A percentile compares a stretch with the other conserved stretches of the same genome.
phyloP scores from a whole-genome alignment of 2,888 invertebrate genomes.

The Hoplodrina blanda region DNA sequence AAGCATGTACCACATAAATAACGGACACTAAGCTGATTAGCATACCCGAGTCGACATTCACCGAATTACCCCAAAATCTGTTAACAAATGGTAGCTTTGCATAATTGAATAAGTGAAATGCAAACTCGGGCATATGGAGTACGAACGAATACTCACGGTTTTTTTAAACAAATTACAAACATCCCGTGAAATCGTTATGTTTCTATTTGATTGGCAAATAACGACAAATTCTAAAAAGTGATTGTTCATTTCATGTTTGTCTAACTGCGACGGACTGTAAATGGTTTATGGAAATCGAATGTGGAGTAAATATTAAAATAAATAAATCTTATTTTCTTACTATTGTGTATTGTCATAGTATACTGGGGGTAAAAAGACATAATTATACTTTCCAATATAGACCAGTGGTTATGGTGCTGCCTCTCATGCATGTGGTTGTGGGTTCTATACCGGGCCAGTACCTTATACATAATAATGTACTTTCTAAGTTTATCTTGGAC shows the following conservation, averaged over 20 bases:
- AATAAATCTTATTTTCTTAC: too few relatives aligned
- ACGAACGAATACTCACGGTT: conserved; percentile 65
- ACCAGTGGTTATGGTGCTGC: too few relatives aligned
- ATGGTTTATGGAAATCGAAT: conserved; percentile 30
- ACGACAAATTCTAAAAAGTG: conserved; percentile 52
- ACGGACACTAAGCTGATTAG: conserved; percentile 88
- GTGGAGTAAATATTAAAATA: conserved; percentile 5
- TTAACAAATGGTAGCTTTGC: conserved; percentile 89
- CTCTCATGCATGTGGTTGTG: too few relatives aligned
- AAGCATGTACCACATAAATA: conserved; percentile 86
- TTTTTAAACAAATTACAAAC: conserved; percentile 67
- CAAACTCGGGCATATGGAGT: conserved; percentile 81
- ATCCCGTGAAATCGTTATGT: conserved; percentile 52
- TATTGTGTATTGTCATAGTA: too few relatives aligned
- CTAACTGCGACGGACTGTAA: conserved; percentile 40
- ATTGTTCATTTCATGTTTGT: conserved; percentile 59
- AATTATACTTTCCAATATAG: too few relatives aligned
- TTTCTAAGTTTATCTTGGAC: too few relatives aligned
- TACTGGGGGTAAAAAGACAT: too few relatives aligned
- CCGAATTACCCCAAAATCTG: conserved; percentile 88
- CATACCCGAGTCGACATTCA: conserved; percentile 86
- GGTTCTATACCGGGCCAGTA: too few relatives aligned
- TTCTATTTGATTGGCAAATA: conserved; percentile 54
- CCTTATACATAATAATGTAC: too few relatives aligned
- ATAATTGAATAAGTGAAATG: conserved; percentile 86